Percentiles rank a stretch among this genome's conserved stretches.
Evolutionary conservation across 2,797 vertebrate genomes (phyloP).

Genomic region (Hypotaenidia philippensis): DNA sequence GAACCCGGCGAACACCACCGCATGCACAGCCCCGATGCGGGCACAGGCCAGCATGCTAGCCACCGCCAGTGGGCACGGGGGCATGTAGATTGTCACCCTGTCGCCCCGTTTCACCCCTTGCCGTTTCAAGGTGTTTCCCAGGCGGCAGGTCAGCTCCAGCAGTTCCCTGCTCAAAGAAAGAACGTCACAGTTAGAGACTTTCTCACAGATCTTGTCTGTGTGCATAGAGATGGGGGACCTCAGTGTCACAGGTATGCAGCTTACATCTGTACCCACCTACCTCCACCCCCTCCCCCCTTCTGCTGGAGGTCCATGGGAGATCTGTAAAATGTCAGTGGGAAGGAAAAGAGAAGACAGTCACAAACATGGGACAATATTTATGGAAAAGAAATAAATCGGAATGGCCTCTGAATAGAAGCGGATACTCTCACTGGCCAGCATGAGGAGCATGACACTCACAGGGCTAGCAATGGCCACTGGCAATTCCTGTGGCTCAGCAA

Average conservation of each 20-base stretch:
- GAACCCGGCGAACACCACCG: conserved; percentile 75
- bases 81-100: conserved; percentile 79
- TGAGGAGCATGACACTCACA: not conserved
- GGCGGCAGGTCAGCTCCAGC: conserved; percentile 68
- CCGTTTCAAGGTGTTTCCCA: conserved; percentile 72
- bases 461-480: not conserved
- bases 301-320: not conserved
- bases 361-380: rapidly evolving
- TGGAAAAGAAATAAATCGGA: not conserved
- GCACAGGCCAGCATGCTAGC: conserved; percentile 80
- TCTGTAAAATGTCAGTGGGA: not conserved
- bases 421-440: not conserved
- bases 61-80: conserved; percentile 67
- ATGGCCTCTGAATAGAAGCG: not conserved
- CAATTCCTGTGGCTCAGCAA: not conserved
- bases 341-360: not conserved
- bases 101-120: conserved; percentile 75
- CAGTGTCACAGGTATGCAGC: not conserved
- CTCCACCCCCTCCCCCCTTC: not conserved
- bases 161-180: conserved; percentile 62
- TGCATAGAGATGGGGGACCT: not conserved
- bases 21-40: conserved; percentile 69
- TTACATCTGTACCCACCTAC: not conserved
- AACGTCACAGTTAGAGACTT: not conserved
- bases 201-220: rapidly evolving